A percentile compares a stretch with the other conserved stretches of the same genome.
These are phyloP conservation scores for Pseudonaja textilis DNA, from an alignment of 2,113 vertebrate species.

Conservation along the genomic window DNA sequence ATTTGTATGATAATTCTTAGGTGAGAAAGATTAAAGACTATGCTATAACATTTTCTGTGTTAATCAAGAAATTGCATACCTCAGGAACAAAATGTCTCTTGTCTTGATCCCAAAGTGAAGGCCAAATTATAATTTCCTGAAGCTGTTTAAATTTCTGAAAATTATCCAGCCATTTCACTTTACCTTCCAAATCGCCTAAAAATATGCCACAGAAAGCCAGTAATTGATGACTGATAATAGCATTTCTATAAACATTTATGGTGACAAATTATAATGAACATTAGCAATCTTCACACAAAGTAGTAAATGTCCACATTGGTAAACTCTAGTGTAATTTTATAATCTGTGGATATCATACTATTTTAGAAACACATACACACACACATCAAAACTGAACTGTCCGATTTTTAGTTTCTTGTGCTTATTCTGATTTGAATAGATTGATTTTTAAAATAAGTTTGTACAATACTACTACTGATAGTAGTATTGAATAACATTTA, in stretches of 20 bases:
- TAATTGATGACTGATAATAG: background rate
- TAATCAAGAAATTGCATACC: conserved; percentile 64
- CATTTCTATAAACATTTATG: background rate
- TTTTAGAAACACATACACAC: background rate
- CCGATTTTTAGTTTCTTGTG: background rate
- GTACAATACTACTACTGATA: background rate
- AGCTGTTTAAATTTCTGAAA: conserved; percentile 88
- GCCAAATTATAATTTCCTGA: conserved; percentile 86
- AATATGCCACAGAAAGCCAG: conserved; percentile 4
- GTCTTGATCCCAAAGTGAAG: conserved; percentile 87
- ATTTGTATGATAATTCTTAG: background rate
- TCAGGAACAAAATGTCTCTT: conserved; percentile 87
- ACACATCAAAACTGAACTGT: background rate
- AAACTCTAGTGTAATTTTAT: background rate
- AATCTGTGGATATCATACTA: background rate
- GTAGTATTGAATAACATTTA: background rate
- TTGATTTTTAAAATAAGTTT: background rate
- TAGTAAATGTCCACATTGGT: background rate
- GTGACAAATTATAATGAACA: background rate
- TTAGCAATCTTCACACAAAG: background rate
- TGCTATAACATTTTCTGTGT: background rate
- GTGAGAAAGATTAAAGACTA: background rate
- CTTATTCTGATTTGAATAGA: background rate
- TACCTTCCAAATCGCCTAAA: conserved; percentile 89
- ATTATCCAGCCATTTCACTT: conserved; percentile 92